Base-by-base conservation (phyloP, 2,888 invertebrate species). In the Gortyna flavago region DNA sequence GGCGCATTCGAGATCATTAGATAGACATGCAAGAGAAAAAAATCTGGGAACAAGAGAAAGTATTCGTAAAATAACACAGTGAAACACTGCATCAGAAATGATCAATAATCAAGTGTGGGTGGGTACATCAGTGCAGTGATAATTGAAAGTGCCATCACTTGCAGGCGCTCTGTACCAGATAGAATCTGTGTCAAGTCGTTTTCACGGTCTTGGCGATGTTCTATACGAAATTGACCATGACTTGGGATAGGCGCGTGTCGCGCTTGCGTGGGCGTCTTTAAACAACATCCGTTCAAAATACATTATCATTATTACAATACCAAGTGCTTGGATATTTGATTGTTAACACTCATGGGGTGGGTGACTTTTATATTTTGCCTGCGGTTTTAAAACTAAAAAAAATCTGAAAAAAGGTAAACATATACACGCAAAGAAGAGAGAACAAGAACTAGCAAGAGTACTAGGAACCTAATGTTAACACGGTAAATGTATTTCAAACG, bases 91-190 rank as follows among this genome's bases (percentile, higher is more conserved):
- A 95, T 90, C 91, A 88, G 92, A 93, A 93, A 93, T 94, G 89
- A 94, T 94, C 91, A 92, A 91, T 91, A 92, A 92, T 91, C 90
- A 91, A 84, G 90, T 91, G 94, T 94, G 92, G 93, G 94, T 90
- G 93, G 80, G 84, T 84, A 90, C 87, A 90, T 89, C 91, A 89
- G 89, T 95, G 95, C 95, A 94, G 93, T 93, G 94, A 92, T 96
- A 96, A 96, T 96, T 95, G 95, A 95, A 95, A 95, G 95, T 95
- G 94, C 93, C 93, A 96, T 95, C 94, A 93, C 93, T 93, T 93
- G 93, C 94, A 93, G 91, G 84, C 92, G 89, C 92, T 92, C 87
- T 91, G 94, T 93, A 93, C 94, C 90, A 93, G 89, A 94, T 93
- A 92, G 88, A 93, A 96, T 95, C 93, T 96, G 91, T 95, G 96